A percentile compares a stretch with the other conserved stretches of the same genome.
Evolutionary conservation across 2,888 invertebrate species (phyloP).

Genomic region (Notodromas monacha): DNA sequence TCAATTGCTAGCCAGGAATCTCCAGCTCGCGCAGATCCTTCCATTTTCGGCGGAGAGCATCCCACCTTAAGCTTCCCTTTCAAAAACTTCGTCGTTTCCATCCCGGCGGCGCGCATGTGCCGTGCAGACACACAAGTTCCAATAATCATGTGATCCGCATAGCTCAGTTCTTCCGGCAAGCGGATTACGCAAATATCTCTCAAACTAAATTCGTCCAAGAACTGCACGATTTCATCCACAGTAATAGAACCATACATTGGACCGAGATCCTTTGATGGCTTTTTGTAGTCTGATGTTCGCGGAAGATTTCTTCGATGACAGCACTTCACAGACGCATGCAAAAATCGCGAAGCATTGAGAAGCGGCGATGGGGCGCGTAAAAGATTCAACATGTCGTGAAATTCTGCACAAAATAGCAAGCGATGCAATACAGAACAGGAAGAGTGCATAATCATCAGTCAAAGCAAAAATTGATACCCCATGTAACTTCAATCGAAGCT

Average conservation of each 20-base stretch:
- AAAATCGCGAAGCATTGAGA: too few species aligned
- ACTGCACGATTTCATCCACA: conserved; percentile 24
- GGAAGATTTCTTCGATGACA: too few species aligned
- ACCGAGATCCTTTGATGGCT: conserved; percentile 66
- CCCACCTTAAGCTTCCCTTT: background rate
- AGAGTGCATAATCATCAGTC: too few species aligned
- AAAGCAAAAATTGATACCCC: too few species aligned
- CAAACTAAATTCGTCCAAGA: background rate
- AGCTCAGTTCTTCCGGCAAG: background rate
- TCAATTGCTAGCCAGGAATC: conserved; percentile 82
- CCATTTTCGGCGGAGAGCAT: conserved; percentile 27
- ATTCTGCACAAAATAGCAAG: too few species aligned
- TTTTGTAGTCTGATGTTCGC: too few species aligned
- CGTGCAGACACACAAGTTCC: background rate
- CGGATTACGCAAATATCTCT: background rate
- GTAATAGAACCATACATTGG: conserved; percentile 74
- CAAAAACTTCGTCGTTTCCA: background rate
- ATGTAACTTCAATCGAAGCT: too few species aligned
- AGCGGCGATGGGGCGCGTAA: too few species aligned
- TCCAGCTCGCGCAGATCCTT: conserved; percentile 36
- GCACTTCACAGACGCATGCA: too few species aligned
- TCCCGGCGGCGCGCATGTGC: background rate
- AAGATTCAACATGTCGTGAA: too few species aligned
- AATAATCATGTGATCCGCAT: conserved; percentile 1
- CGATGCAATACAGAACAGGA: too few species aligned